Evolutionary conservation across 2,888 invertebrate genomes (phyloP), one percentile per base, ranked within the genome.

Genomic region (Watsonalla binaria): DNA sequence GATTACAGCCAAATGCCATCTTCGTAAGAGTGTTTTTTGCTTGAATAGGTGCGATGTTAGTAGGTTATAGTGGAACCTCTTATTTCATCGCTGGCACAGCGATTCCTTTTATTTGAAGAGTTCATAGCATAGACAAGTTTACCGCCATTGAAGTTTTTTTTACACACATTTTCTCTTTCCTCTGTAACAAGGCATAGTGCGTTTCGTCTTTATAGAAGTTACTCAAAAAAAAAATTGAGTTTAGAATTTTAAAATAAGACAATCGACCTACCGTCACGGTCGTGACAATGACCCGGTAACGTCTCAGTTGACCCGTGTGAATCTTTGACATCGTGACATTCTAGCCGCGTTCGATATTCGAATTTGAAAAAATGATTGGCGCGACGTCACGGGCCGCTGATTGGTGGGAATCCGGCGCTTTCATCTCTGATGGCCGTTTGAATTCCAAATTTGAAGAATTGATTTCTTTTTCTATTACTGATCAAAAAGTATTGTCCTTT

Each of bases 311-410:
- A 84, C 84, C 85, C 85, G 85, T 85, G 85, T 83, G 85, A 86
- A 86, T 71, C 79, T 80, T 72, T 77, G 78, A 77, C 82, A 82
- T 84, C 85, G 85, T 85, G 85, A 83, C 68, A 74, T 72, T 72
- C 68, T 63, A 70, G 72, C 71, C 70, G 72, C 67, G 72, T 72
- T 80, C 73, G 69, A 66, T 72, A 74, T 77, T 78, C 69, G 58
- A 72, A 70, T 62, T 68, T 70, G 47, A 58, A 68, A 76, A 70
- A 78, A 73, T 71, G 65, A 65, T 69, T 65, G 65, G 63, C 60
- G 65, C 65, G 58, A 72, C 75, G 81, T 79, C 75, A 78, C 76
- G 82, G 77, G 61, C 72, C 74, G 68, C 59, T 75, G 82, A 73
- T 74, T 73, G 75, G 68, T 65, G 61, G 76, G 80, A 79, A 80